phyloP scores from a whole-genome alignment of 2,113 vertebrate species.

The Puffinus mauretanicus region DNA sequence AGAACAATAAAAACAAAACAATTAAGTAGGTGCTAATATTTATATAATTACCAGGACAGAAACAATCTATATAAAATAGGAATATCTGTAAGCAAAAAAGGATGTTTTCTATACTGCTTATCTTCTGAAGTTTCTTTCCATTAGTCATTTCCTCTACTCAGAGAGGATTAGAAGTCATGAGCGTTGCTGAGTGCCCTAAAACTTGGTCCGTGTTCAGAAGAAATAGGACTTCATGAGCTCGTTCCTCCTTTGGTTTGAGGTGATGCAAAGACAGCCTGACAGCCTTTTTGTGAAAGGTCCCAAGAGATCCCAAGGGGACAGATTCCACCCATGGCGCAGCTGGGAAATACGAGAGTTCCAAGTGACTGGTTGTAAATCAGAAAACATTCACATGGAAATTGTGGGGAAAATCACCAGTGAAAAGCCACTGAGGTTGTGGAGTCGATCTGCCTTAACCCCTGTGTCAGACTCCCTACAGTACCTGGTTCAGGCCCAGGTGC shows the following conservation, averaged over 20 bases:
- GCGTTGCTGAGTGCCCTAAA: neutral
- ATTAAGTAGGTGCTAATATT: neutral
- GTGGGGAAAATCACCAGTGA: neutral
- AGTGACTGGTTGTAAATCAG: neutral
- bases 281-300: neutral
- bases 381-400: neutral
- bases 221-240: neutral
- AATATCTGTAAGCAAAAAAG: neutral
- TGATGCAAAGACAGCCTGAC: neutral
- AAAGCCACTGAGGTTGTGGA: neutral
- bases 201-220: neutral
- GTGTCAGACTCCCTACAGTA: neutral
- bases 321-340: neutral
- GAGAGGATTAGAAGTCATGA: neutral
- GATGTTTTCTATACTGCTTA: neutral
- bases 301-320: neutral
- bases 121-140: neutral
- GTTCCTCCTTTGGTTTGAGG: neutral
- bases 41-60: neutral
- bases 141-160: neutral
- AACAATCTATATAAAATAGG: neutral
- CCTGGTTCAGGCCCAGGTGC: neutral
- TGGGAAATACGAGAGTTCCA: neutral
- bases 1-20: neutral
- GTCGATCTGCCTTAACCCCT: too few species aligned